Evolutionary conservation across 2,113 vertebrate species (phyloP), one percentile per base, ranked within the genome.

Genomic region (Hucho hucho): DNA sequence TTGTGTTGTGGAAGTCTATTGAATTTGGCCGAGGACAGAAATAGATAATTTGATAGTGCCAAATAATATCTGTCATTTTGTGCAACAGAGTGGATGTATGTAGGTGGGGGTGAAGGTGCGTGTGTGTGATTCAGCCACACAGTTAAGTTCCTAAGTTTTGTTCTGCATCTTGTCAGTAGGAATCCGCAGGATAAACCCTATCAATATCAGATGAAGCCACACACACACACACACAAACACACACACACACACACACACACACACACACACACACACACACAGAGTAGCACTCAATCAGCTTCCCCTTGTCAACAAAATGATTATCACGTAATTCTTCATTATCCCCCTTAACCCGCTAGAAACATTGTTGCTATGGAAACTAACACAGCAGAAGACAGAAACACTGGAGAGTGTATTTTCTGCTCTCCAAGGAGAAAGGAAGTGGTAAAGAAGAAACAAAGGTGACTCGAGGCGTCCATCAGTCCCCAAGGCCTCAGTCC

Each of bases 341-440:
- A 69, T 4, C 28, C 26, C 20, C 16, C 65, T 29, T 25, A 67
- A 32, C 16, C 32, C 12, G 16, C 3, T 13, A n/a, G 14, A 77
- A 83, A 79, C 53, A 75, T 80, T 37, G 68, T 75, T 87, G 69
- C 81, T 71, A 90, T 90, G 83, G 78, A 78, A 85, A 87, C 81
- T 75, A 74, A 81, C 74, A 79, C 75, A 78, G 70, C 14, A 64
- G 32, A 53, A 53, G 11, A 37, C 70, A 43, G 25, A 61, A 72
- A 20, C 28, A 59, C 29, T 66, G 3, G 67, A 63, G 64, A 32
- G 14, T 18, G 72, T 58, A 43, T 43, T 26, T n/a, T 16, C 16
- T 16, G 20, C 59, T 63, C 59, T 22, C 59, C 16, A 37, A 20
- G 16, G 16, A 22, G 14, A 71, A 24, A 1, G 20, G 32, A 47